phyloP scores from a whole-genome alignment of 1,140 invertebrate species.

The Vanessa tameamea region DNA sequence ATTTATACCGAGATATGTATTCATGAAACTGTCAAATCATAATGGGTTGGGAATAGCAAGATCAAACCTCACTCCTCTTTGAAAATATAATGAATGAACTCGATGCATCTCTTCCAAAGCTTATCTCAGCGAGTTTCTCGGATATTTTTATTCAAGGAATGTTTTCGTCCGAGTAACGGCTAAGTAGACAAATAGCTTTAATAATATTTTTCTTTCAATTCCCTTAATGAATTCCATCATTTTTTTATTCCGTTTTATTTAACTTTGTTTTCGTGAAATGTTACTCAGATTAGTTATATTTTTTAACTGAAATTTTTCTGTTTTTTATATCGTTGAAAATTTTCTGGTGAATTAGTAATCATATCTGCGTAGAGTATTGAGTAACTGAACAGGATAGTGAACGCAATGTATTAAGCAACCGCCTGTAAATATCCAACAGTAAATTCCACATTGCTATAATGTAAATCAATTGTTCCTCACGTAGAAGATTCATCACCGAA shows the following conservation, averaged over 20 bases:
- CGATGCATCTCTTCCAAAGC: conserved; percentile 19
- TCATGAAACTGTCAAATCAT: not conserved
- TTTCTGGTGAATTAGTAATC: too few relatives aligned
- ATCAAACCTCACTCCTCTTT: conserved; percentile 15
- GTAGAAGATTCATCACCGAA: too few relatives aligned
- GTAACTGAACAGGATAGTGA: too few relatives aligned
- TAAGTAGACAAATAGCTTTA: conserved; percentile 39
- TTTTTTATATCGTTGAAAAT: too few relatives aligned
- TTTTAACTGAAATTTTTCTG: too few relatives aligned
- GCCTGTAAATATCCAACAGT: too few relatives aligned
- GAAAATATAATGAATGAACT: conserved; percentile 10
- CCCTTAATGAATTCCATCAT: conserved; percentile 1
- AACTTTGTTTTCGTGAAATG: not conserved
- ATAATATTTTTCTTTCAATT: conserved; percentile 38
- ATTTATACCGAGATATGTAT: not conserved
- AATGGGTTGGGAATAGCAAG: not conserved
- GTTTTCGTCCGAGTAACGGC: conserved; percentile 30
- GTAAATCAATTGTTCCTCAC: too few relatives aligned
- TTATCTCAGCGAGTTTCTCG: conserved; percentile 19
- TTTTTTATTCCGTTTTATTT: conserved; percentile 13
- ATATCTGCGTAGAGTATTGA: too few relatives aligned
- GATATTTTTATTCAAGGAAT: conserved; percentile 35
- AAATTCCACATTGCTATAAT: too few relatives aligned
- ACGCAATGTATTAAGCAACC: too few relatives aligned
- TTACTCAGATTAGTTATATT: not conserved